Evolutionary conservation across 2,888 invertebrate species (phyloP).

Genomic region (Acronicta aceris): DNA sequence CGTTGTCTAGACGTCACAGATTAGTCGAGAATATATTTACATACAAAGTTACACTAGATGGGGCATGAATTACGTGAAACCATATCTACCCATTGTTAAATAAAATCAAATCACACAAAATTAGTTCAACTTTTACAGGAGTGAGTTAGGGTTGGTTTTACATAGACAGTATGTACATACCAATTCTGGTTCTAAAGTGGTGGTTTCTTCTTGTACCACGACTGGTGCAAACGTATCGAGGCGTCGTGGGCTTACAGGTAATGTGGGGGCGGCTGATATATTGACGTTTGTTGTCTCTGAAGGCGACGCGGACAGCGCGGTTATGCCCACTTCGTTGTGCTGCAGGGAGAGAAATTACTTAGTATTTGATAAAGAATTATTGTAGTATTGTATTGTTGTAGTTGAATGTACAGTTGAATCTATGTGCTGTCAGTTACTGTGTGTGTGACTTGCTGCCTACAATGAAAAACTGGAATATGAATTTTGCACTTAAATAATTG

Average conservation of each 20-base stretch:
- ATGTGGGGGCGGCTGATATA: slow-evolving; percentile 61
- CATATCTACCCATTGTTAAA: slow-evolving; percentile 73
- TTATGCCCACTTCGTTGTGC: slow-evolving; percentile 82
- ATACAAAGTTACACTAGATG: slow-evolving; percentile 72
- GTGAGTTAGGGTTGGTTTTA: slow-evolving; percentile 31
- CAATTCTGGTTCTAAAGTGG: slow-evolving; percentile 79
- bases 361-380: slow-evolving; percentile 12
- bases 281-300: slow-evolving; percentile 76
- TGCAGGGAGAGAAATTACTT: slow-evolving; percentile 49
- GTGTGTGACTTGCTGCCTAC: slow-evolving; percentile 37
- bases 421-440: slow-evolving; percentile 57
- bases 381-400: slow-evolving; percentile 32
- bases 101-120: slow-evolving; percentile 69
- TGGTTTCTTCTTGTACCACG: slow-evolving; percentile 68
- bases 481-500: too few species aligned
- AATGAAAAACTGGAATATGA: slow-evolving; percentile 25
- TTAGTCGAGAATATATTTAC: slow-evolving; percentile 73
- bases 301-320: slow-evolving; percentile 77
- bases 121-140: slow-evolving; percentile 60
- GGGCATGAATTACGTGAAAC: slow-evolving; percentile 66
- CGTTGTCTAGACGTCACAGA: slow-evolving; percentile 76
- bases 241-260: slow-evolving; percentile 66
- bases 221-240: slow-evolving; percentile 66
- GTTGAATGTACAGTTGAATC: slow-evolving; percentile 31
- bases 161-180: slow-evolving; percentile 63